phyloP scores from a whole-genome alignment of 2,888 invertebrate genomes.

The Pristionchus japonicus region DNA sequence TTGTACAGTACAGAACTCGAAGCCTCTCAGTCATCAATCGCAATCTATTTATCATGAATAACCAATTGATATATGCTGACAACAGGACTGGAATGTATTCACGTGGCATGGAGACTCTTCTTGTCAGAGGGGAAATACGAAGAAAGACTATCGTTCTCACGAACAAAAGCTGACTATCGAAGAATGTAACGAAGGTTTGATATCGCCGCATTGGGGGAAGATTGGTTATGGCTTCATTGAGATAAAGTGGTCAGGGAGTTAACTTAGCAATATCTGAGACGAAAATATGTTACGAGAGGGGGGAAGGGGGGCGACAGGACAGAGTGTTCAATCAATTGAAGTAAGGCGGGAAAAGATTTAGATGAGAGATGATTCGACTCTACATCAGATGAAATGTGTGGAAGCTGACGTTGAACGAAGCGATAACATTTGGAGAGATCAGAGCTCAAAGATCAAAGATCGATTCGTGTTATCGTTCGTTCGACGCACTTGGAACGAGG shows the following conservation, averaged over 20 bases:
- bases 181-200: slow-evolving; percentile 1
- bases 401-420: slow-evolving; percentile 10
- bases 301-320: not conserved
- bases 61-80: not conserved
- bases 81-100: slow-evolving; percentile 19
- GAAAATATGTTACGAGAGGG: not conserved
- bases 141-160: not conserved
- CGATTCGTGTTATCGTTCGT: slow-evolving; percentile 9
- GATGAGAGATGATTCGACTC: slow-evolving; percentile 16
- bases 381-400: slow-evolving; percentile 40
- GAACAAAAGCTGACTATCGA: not conserved
- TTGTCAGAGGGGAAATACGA: not conserved
- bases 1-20: not conserved
- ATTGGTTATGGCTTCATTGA: slow-evolving; percentile 17
- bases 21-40: too few species aligned
- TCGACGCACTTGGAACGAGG: slow-evolving; percentile 19
- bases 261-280: not conserved
- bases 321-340: not conserved
- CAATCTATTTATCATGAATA: slow-evolving; percentile 9
- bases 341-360: not conserved
- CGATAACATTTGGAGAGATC: slow-evolving; percentile 17
- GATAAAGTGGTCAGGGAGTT: not conserved
- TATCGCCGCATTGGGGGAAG: slow-evolving; percentile 18
- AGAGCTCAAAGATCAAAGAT: not conserved
- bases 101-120: not conserved